Evolutionary conservation across 2,888 invertebrate genomes (phyloP), one percentile per base, ranked within the genome.

Genomic region (Teleogryllus oceanicus): DNA sequence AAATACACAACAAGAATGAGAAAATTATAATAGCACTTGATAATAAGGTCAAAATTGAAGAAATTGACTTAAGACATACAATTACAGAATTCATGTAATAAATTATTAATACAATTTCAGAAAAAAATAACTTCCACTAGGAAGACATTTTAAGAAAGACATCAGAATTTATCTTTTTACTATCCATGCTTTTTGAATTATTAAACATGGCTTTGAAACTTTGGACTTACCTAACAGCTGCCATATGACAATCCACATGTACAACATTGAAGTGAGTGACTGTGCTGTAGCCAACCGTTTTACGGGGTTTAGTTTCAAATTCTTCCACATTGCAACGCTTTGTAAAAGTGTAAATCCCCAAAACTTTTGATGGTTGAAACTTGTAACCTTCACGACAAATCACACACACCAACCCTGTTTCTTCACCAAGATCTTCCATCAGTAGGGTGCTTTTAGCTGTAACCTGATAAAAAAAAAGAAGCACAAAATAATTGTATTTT

Each of bases 181-280:
- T 74, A 74, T 74, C 74, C 20, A 74, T 37, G 37, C 37, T 37
- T 37, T 37, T 37, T 37, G 37, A 62, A 62, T 13, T 18, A 62
- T 62, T 12, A 76, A 37, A 24, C 21, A 16, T 76, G 16, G 16
- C 13, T 76, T 13, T 76, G 76, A 76, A 76, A 37, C 5, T 37
- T 85, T 5, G 85, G 2, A 86, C 90, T 78, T 90, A 91, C 87
- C 96, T 90, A 78, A 99, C 98, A 49, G 99, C 99, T 1, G 96
- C 95, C 91, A 97, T 96, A 88, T 99, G 99, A 85, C 99, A 99
- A 87, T 99, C 99, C 5, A 98, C 94, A 87, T 99, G 99, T 49
- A 99, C 97, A 74, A 98, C 94, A 89, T 99, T 99, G 89, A 99
- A 99, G 89, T 99, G 98, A 18, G 97, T 97, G 62, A 99, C 98